Evolutionary conservation across 2,888 invertebrate species (phyloP).

Genomic region (Tinea semifulvella): DNA sequence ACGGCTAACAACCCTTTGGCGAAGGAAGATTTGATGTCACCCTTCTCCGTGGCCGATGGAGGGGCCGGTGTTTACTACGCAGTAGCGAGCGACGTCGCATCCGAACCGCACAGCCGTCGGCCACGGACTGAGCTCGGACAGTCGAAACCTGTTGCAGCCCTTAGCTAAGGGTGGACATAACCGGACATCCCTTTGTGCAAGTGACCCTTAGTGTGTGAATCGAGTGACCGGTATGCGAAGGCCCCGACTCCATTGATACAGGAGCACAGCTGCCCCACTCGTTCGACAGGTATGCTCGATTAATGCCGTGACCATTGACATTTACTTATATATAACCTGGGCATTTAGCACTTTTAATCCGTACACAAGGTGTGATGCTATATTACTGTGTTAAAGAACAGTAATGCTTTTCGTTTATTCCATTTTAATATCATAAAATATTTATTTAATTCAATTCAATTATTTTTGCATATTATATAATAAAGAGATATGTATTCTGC

Average conservation of each 20-base stretch:
- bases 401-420: no score
- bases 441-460: no score
- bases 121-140: conserved; percentile 27
- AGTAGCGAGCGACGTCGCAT: conserved; percentile 55
- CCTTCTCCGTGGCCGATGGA: conserved; percentile 48
- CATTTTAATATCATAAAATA: no score
- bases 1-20: conserved; percentile 48
- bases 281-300: conserved; percentile 13
- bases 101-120: conserved; percentile 54
- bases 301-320: conserved; percentile 7
- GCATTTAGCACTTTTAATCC: no score
- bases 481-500: no score
- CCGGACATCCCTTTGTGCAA: conserved; percentile 48
- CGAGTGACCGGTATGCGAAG: conserved; percentile 53
- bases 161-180: conserved; percentile 28
- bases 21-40: conserved; percentile 56
- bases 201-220: conserved; percentile 41
- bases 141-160: conserved; percentile 36
- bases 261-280: conserved; percentile 44
- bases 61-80: conserved; percentile 33
- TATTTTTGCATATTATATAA: no score
- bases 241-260: conserved; percentile 37
- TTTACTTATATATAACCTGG: no score
- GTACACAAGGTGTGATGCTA: no score
- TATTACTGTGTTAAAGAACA: no score